These are phyloP conservation scores for Lysandra coridon DNA, from an alignment of 2,888 invertebrate genomes.

Conservation along the genomic window DNA sequence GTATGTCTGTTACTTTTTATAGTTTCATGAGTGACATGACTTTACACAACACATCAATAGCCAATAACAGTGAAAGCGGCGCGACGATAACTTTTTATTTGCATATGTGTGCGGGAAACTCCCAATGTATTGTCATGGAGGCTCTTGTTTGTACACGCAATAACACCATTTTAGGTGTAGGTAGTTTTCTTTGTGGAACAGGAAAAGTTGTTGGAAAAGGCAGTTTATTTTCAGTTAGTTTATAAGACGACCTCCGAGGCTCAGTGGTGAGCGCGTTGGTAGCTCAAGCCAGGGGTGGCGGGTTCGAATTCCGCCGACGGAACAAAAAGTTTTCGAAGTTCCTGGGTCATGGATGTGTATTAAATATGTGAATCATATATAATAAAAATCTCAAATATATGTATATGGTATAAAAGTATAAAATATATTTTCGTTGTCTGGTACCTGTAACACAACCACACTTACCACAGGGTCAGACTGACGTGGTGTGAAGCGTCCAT, in stretches of 20 bases:
- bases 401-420: no score
- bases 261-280: no score
- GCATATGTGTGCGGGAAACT: constrained; percentile 3
- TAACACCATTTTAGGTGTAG: neutral
- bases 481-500: no score
- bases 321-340: no score
- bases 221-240: neutral
- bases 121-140: neutral
- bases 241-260: neutral
- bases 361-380: no score
- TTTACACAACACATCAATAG: neutral
- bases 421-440: no score
- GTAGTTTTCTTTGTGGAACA: neutral
- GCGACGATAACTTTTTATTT: constrained; percentile 22
- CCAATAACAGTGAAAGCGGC: constrained; percentile 13
- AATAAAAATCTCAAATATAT: no score
- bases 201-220: neutral
- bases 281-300: no score
- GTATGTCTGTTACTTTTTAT: neutral
- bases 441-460: no score
- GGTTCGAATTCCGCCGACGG: no score
- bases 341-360: no score
- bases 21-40: neutral
- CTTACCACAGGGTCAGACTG: no score
- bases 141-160: neutral